A percentile compares a stretch with the other conserved stretches of the same genome.
These are phyloP conservation scores for Phyto melanocephala DNA, from an alignment of 2,888 invertebrate species.

Conservation along the genomic window DNA sequence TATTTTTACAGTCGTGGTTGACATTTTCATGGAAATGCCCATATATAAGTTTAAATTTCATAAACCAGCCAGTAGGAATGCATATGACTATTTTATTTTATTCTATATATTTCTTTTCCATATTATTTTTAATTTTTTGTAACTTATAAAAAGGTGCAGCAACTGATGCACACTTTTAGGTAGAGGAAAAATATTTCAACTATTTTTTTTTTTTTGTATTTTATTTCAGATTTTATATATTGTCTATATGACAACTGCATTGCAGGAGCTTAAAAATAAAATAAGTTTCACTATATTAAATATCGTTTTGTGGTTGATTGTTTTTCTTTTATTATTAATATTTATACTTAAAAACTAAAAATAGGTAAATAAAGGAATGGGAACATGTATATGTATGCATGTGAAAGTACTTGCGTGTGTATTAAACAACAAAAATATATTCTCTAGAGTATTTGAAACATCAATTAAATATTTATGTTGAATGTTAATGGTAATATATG, in stretches of 20 bases:
- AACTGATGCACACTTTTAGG: conserved; percentile 26
- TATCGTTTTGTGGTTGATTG: conserved; percentile 38
- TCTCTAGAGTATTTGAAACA: conserved; percentile 34
- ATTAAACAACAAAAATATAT: too few relatives aligned
- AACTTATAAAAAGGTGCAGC: conserved; percentile 30
- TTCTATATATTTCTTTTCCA: conserved; percentile 11
- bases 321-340: conserved; percentile 39
- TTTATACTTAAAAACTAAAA: conserved; percentile 21
- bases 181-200: conserved; percentile 18
- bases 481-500: too few relatives aligned
- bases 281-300: conserved; percentile 47
- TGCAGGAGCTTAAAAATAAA: conserved; percentile 56
- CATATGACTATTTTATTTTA: conserved; percentile 8
- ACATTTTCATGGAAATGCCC: too few relatives aligned
- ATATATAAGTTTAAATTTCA: conserved; percentile 28
- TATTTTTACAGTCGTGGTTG: too few relatives aligned
- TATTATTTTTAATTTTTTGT: conserved; percentile 50
- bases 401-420: too few relatives aligned
- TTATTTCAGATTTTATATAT: conserved; percentile 40
- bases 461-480: too few relatives aligned
- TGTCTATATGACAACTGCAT: conserved; percentile 61
- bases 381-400: neutral
- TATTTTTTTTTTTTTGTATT: neutral
- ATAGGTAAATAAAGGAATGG: neutral
- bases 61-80: too few relatives aligned